Evolutionary conservation across 2,113 vertebrate genomes (phyloP).

Genomic region (Tympanuchus pallidicinctus): DNA sequence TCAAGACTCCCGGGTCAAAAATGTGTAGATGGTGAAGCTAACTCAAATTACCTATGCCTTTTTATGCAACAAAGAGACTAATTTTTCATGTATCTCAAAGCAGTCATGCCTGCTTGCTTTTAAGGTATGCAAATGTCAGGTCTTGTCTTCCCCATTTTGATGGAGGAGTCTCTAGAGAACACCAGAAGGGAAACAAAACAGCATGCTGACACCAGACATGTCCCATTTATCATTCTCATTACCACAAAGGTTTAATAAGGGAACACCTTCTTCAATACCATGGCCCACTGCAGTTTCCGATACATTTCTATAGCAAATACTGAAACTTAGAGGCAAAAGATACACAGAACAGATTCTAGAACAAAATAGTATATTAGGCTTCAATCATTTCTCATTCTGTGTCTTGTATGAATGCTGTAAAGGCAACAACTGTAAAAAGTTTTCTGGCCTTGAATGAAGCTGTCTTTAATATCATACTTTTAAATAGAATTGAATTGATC

Average conservation of each 20-base stretch:
- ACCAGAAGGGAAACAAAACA: neutral
- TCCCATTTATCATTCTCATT: neutral
- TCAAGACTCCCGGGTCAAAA: neutral
- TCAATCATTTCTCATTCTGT: neutral
- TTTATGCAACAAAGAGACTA: neutral
- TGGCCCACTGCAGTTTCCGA: neutral
- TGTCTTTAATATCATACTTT: neutral
- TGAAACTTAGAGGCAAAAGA: neutral
- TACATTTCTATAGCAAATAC: neutral
- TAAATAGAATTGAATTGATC: no score
- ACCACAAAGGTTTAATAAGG: neutral
- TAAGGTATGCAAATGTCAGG: constrained; percentile 21
- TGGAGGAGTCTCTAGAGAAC: neutral
- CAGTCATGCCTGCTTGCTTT: neutral
- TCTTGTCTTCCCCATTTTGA: neutral
- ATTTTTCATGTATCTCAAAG: neutral
- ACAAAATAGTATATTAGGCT: neutral
- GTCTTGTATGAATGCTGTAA: no score
- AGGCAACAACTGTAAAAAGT: neutral
- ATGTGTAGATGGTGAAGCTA: neutral
- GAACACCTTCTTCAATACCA: neutral
- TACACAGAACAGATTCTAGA: neutral
- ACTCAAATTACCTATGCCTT: neutral
- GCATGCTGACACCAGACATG: neutral
- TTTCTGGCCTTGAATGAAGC: neutral